These are phyloP conservation scores for Troilus luridus DNA, from an alignment of 2,888 invertebrate genomes.

Conservation along the genomic window DNA sequence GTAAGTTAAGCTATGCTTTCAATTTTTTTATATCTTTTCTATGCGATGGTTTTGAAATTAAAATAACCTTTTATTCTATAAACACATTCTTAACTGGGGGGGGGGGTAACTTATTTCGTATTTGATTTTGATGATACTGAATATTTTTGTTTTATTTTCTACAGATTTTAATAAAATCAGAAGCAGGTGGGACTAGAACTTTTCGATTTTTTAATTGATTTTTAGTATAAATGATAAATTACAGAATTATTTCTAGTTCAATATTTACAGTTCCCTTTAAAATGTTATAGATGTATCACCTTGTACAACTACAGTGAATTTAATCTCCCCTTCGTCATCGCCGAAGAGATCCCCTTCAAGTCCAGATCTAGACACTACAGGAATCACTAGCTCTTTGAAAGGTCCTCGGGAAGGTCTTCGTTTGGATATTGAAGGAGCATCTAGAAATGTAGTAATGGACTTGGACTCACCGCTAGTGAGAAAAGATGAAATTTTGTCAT, in stretches of 20 bases:
- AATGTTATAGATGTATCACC: neutral
- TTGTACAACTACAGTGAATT: neutral
- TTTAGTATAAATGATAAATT: neutral
- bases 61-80: too few species aligned
- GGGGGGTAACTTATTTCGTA: too few species aligned
- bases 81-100: too few species aligned
- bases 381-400: conserved; percentile 36
- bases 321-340: conserved; percentile 17
- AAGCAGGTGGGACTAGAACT: too few species aligned
- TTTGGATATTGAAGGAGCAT: conserved; percentile 63
- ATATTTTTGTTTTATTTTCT: too few species aligned
- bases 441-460: conserved; percentile 61
- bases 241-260: neutral
- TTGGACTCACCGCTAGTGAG: conserved; percentile 63
- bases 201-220: too few species aligned
- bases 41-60: too few species aligned
- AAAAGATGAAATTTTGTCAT: conserved; percentile 63
- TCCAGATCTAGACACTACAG: neutral
- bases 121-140: too few species aligned
- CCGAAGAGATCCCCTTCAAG: conserved; percentile 46
- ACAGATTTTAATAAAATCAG: too few species aligned
- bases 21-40: too few species aligned
- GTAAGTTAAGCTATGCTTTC: too few species aligned
- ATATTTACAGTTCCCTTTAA: neutral
- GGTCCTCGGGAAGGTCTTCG: conserved; percentile 60